These are phyloP conservation scores for Leptogaster cylindrica DNA, from an alignment of 2,888 invertebrate species.

Conservation along the genomic window DNA sequence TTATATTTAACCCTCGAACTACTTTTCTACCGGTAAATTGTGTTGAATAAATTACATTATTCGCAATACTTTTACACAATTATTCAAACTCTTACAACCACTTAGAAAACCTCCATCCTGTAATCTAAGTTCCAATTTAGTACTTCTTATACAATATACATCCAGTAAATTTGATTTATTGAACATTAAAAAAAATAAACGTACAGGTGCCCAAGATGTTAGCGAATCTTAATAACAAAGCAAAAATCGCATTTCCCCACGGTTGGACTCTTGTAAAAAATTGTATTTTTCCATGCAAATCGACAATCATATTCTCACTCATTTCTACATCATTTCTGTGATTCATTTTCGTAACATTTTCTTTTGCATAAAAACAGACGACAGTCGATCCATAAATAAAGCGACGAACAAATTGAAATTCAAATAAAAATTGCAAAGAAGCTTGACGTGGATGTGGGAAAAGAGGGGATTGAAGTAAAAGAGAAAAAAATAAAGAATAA, in stretches of 20 bases:
- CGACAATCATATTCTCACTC: constrained; percentile 39
- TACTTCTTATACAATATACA: too few relatives aligned
- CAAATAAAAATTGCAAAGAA: constrained; percentile 36
- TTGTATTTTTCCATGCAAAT: constrained; percentile 41
- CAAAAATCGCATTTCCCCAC: background rate
- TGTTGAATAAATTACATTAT: too few relatives aligned
- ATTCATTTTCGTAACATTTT: too few relatives aligned
- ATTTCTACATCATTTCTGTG: constrained; percentile 36
- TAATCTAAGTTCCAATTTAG: too few relatives aligned
- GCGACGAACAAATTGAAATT: constrained; percentile 39
- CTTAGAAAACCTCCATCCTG: too few relatives aligned
- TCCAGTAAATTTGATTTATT: constrained; percentile 10
- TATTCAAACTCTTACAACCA: too few relatives aligned
- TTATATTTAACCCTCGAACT: too few relatives aligned
- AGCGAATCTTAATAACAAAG: constrained; percentile 7
- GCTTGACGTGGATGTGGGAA: too few relatives aligned
- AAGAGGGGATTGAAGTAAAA: too few relatives aligned
- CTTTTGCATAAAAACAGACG: constrained; percentile 37
- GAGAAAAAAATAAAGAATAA: background rate
- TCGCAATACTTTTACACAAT: too few relatives aligned
- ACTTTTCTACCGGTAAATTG: too few relatives aligned
- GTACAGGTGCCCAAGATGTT: constrained; percentile 5
- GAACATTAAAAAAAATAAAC: constrained; percentile 4
- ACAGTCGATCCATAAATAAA: constrained; percentile 35
- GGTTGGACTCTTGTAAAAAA: constrained; percentile 34